Conservation (phyloP, 1,140 invertebrate species). For the Glossosoma conforme region DNA sequence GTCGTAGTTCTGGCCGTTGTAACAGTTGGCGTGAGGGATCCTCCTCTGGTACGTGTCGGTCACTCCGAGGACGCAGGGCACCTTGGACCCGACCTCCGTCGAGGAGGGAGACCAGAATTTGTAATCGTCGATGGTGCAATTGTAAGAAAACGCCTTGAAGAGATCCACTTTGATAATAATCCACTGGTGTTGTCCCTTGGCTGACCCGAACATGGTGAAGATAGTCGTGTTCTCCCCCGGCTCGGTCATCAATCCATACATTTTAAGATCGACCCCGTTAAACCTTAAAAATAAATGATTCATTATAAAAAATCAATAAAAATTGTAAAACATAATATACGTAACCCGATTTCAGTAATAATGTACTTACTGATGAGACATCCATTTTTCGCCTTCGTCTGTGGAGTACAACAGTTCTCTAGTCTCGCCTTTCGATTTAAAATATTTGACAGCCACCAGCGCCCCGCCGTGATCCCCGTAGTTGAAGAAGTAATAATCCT, state of each 20-base stretch:
- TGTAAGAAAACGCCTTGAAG: conserved; percentile 60
- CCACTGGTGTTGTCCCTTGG: conserved; percentile 73
- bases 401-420: conserved; percentile 76
- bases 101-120: conserved; percentile 79
- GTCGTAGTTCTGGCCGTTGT: conserved; percentile 73
- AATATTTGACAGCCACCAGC: conserved; percentile 77
- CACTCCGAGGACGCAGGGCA: conserved; percentile 72
- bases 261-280: conserved; percentile 62
- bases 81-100: conserved; percentile 47
- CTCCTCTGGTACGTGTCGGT: conserved; percentile 71
- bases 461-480: conserved; percentile 89
- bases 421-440: conserved; percentile 67
- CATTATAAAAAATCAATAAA: conserved; percentile 5
- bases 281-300: conserved; percentile 48
- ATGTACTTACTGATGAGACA: conserved; percentile 50
- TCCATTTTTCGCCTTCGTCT: conserved; percentile 82
- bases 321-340: not conserved
- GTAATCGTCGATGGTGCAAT: conserved; percentile 72
- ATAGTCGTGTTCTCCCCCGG: conserved; percentile 87
- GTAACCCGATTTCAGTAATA: conserved; percentile 2
- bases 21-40: conserved; percentile 67
- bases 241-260: conserved; percentile 87
- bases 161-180: conserved; percentile 81
- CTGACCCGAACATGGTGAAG: conserved; percentile 88
- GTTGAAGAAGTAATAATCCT: conserved; percentile 82